These are phyloP conservation scores for Pseudochirops corinnae DNA, from an alignment of 2,797 vertebrate genomes.

Conservation along the genomic window DNA sequence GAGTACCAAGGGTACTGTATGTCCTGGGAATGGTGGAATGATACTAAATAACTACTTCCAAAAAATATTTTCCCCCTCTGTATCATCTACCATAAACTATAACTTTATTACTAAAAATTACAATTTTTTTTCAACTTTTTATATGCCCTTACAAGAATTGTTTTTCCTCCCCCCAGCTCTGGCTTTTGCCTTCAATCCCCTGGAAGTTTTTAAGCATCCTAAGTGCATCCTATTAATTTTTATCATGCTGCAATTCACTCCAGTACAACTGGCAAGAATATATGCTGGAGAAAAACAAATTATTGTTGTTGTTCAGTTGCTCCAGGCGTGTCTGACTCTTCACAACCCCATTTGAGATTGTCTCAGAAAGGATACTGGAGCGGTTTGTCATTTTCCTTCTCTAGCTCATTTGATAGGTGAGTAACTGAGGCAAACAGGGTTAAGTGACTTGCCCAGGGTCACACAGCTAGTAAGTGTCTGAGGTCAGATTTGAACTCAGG, in stretches of 20 bases:
- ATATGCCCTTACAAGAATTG: neutral
- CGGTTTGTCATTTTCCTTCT: neutral
- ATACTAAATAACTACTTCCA: neutral
- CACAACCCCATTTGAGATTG: neutral
- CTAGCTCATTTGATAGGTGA: neutral
- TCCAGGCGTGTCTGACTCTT: conserved; percentile 5
- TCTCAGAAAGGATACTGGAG: neutral
- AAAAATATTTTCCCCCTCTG: neutral
- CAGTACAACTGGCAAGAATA: conserved; percentile 19
- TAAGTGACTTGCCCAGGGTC: neutral
- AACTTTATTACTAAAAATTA: conserved; percentile 27
- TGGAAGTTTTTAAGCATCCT: conserved; percentile 3
- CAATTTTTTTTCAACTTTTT: neutral
- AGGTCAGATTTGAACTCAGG: neutral
- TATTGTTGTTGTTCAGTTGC: neutral
- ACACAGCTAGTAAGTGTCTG: neutral
- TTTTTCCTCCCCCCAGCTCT: neutral
- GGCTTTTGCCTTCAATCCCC: neutral
- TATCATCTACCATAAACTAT: neutral
- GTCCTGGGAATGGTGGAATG: neutral
- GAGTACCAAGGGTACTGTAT: neutral
- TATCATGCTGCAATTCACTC: conserved; percentile 30
- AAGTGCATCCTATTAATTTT: neutral
- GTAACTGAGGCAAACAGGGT: neutral
- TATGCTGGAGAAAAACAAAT: conserved; percentile 5